Percentiles rank a stretch among this genome's conserved stretches.
Conservation (phyloP, 2,113 vertebrate genomes). For the Nycticryphes semicollaris region DNA sequence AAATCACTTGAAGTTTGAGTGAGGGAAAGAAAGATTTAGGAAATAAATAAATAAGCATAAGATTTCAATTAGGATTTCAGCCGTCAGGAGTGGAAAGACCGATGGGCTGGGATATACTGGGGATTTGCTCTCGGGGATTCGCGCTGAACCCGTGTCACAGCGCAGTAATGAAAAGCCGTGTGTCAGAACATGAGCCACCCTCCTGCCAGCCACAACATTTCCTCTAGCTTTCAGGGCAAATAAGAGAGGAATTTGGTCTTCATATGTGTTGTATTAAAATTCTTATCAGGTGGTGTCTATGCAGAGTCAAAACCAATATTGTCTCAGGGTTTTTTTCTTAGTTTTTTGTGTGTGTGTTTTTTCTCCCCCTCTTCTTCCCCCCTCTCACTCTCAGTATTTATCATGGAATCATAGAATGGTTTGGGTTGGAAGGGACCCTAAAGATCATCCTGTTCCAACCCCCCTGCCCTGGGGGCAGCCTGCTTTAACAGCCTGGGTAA, state of each 20-base stretch:
- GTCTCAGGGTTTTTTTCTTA: neutral
- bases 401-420: neutral
- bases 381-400: neutral
- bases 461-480: neutral
- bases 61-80: constrained; percentile 50
- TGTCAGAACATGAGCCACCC: neutral
- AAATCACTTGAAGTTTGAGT: constrained; percentile 25
- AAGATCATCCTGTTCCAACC: neutral
- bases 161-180: constrained; percentile 34
- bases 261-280: constrained; percentile 40
- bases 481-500: neutral
- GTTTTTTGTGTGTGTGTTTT: neutral
- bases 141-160: constrained; percentile 19
- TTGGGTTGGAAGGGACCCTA: neutral
- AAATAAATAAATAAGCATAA: constrained; percentile 44
- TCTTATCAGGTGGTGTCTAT: neutral
- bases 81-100: constrained; percentile 15
- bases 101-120: neutral
- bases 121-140: constrained; percentile 26
- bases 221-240: constrained; percentile 21
- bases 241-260: constrained; percentile 28
- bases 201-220: neutral
- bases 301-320: constrained; percentile 22
- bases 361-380: fast-evolving
- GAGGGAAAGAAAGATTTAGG: constrained; percentile 22